Evolutionary conservation across 2,113 vertebrate species (phyloP), one percentile per base, ranked within the genome.

Genomic region (Octodon degus): DNA sequence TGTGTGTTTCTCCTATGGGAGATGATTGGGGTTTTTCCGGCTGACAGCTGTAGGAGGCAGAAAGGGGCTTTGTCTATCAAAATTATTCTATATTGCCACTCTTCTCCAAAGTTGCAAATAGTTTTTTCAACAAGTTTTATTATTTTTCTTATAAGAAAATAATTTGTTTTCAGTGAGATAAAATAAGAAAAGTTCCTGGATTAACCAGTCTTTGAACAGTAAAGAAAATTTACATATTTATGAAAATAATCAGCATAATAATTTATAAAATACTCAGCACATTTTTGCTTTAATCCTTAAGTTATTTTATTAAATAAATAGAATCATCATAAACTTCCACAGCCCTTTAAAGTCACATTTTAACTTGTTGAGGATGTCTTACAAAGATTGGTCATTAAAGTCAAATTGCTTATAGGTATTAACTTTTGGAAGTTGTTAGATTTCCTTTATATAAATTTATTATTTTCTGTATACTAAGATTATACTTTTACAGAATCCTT

Each of bases 201-300:
- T 83, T 87, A 68, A 83, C 25, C 40, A 91, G n/a, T 77, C 81
- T 62, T 32, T 91, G 76, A 27, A 90, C 77, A 87, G 43, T 80
- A 94, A 91, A 72, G 90, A 67, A 85, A 93, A 86, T 30, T 84
- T 86, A n/a, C 19, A 70, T 70, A 92, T 95, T 85, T 86, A 86
- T 55, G 32, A 86, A 88, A 96, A 94, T 70, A 65, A 1, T 90
- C 27, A 17, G 8, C 62, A 62, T 55, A 55, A 14, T 53, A 37
- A 95, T 96, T 90, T 88, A 90, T 58, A 53, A 86, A 97, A 96
- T 67, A 79, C 2, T 92, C 27, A 12, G 5, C 76, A 76, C 53
- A 84, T 60, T 94, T 96, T 97, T 83, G 86, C 20, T 86, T 81
- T 82, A 92, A 87, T 80, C 34, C 58, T 22, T 82, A 65, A 37